Evolutionary conservation across 2,888 invertebrate species (phyloP).

Genomic region (Rotaria sp.): DNA sequence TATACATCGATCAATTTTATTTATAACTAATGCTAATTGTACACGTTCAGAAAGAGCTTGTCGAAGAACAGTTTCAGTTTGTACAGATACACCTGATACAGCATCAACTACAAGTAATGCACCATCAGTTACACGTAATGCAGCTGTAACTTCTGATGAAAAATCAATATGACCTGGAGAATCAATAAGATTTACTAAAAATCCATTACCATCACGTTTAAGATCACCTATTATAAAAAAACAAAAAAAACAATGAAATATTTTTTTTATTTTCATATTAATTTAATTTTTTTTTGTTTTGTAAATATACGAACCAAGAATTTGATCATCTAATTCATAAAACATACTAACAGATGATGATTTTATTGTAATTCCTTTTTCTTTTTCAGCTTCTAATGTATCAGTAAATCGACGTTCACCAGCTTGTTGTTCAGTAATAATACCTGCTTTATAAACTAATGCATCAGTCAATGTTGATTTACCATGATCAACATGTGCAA

Average conservation of each 20-base stretch:
- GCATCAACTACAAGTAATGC: constrained; percentile 43
- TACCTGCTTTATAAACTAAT: constrained; percentile 41
- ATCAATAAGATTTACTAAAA: constrained; percentile 42
- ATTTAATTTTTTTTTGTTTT: no score
- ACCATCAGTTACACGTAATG: constrained; percentile 42
- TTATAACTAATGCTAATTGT: constrained; percentile 43
- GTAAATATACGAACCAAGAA: background rate
- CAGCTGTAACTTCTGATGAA: constrained; percentile 43
- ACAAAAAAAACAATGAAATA: background rate
- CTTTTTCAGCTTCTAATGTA: constrained; percentile 42
- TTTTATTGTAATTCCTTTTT: constrained; percentile 43
- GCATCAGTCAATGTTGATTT: constrained; percentile 44
- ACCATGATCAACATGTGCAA: constrained; percentile 44
- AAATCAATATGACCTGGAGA: constrained; percentile 43
- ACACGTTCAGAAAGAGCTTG: constrained; percentile 43
- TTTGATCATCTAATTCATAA: background rate
- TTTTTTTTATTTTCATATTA: no score
- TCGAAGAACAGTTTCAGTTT: constrained; percentile 44
- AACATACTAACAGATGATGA: constrained; percentile 41
- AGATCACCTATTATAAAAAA: background rate
- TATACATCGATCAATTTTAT: constrained; percentile 44
- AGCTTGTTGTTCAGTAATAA: constrained; percentile 41
- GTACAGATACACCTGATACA: constrained; percentile 43
- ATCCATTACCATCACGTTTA: background rate
- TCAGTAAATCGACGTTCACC: constrained; percentile 41